Percentiles rank a stretch among this genome's conserved stretches.
These are phyloP conservation scores for Zosterops borbonicus DNA, from an alignment of 2,113 vertebrate genomes.

Conservation along the genomic window DNA sequence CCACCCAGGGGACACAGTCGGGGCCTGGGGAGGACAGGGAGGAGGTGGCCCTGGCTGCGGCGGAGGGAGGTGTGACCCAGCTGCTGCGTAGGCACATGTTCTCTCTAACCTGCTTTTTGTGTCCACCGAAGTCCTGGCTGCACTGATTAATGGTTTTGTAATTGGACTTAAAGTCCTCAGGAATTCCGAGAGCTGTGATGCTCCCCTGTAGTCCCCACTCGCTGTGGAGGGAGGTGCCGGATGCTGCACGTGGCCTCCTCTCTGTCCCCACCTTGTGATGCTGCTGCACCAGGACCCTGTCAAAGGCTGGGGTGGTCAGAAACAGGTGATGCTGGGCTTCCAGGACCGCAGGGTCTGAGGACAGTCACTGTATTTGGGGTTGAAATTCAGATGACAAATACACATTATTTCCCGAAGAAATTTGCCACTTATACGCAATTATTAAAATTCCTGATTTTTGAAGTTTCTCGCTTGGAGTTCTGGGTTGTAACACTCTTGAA, in stretches of 20 bases:
- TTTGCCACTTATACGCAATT: rapidly evolving
- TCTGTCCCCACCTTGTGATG: not conserved
- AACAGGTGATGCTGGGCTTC: not conserved
- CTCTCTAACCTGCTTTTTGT: not conserved
- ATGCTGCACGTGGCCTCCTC: not conserved
- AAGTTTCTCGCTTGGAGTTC: not conserved
- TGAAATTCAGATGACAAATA: not conserved
- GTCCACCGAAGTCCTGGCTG: not conserved
- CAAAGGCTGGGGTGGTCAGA: not conserved
- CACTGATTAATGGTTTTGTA: not conserved
- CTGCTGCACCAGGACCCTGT: not conserved
- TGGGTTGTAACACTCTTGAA: not conserved
- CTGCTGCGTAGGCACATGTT: not conserved
- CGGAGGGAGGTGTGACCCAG: not conserved
- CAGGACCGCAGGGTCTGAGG: not conserved
- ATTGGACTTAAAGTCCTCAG: not conserved
- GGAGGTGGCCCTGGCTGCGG: not conserved
- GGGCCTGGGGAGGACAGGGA: not conserved
- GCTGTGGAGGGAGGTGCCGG: not conserved
- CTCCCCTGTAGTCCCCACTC: not conserved
- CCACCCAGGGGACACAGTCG: rapidly evolving
- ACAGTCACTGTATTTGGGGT: not conserved
- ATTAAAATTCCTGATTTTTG: not conserved
- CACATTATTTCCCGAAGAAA: not conserved
- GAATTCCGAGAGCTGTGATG: not conserved